Evolutionary conservation across 2,113 vertebrate species (phyloP), one percentile per base, ranked within the genome.

Genomic region (Oreochromis niloticus): DNA sequence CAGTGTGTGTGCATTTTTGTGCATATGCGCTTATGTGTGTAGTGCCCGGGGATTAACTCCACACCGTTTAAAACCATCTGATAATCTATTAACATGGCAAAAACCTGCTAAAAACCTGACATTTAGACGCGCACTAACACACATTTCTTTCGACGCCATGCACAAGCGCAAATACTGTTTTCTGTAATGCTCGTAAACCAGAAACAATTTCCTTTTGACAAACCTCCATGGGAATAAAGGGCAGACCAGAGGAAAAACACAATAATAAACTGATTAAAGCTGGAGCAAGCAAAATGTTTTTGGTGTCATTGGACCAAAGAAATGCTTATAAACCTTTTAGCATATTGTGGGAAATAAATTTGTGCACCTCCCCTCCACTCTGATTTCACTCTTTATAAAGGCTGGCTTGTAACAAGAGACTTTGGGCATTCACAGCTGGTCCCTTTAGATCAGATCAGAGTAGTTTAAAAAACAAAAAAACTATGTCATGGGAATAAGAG

Each of bases 1-100:
- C 88, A 78, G 17, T 80, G 78, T 85, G 59, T 81, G 73, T 66
- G 17, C 10, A 22, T n/a, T 6, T 87, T 32, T 75, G 82, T 66
- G 30, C 46, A 39, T 84, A 78, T 84, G 78, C 39, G 5, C 17
- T 27, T 34, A 24, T 82, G 48, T 85, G 82, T 46, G 56, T 6
- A 16, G 16, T 91, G 63, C 22, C 43, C 3, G 3, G 39, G 86
- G 94, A 95, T 95, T 94, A 94, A 87, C 79, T 75, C 81, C 71
- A 48, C 56, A 78, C 50, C 85, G 83, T 89, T 86, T 93, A 82
- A 90, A 91, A 86, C 68, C 80, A 85, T 85, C 61, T 84, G 81
- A 93, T 95, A 95, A 94, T 95, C 93, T 93, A 89, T 82, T 85
- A 91, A 83, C 94, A 96, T 94, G 94, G 93, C 79, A 52, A 17